Evolutionary conservation across 2,797 vertebrate species (phyloP).

Genomic region (Danio choprae): DNA sequence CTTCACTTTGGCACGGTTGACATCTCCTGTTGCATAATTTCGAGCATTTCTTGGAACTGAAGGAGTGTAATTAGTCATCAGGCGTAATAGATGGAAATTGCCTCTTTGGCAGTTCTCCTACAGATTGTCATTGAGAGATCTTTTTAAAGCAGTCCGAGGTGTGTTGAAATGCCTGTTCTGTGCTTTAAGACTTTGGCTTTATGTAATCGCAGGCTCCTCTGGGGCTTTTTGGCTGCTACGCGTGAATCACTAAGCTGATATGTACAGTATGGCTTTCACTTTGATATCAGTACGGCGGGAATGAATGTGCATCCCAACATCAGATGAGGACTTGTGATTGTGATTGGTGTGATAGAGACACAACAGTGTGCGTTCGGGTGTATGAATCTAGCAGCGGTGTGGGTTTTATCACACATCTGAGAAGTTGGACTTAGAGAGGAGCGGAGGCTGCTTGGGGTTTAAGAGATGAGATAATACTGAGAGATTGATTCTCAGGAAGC

Average conservation of each 20-base stretch:
- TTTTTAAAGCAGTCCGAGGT: constrained; percentile 20
- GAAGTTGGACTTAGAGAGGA: constrained; percentile 7
- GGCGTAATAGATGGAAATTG: constrained; percentile 38
- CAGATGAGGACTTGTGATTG: constrained; percentile 20
- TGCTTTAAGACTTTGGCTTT: background rate
- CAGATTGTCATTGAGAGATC: constrained; percentile 30
- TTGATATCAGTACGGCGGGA: constrained; percentile 7
- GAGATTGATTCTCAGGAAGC: background rate
- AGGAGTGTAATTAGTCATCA: constrained; percentile 40
- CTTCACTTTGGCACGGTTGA: background rate
- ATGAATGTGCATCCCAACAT: constrained; percentile 40
- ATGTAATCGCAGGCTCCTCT: background rate
- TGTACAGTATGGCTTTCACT: background rate
- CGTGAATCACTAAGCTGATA: constrained; percentile 6
- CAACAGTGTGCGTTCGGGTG: constrained; percentile 18
- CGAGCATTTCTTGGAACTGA: constrained; percentile 32
- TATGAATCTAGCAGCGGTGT: constrained; percentile 34
- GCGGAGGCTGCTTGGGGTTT: background rate
- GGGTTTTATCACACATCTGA: constrained; percentile 36
- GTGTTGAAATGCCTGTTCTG: constrained; percentile 14
- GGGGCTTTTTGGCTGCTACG: background rate
- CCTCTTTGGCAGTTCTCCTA: constrained; percentile 34
- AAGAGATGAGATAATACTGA: constrained; percentile 23
- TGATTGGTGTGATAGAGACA: background rate
- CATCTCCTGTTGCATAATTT: constrained; percentile 30